Base-by-base conservation (phyloP, 1,140 invertebrate genomes). In the Battus philenor region DNA sequence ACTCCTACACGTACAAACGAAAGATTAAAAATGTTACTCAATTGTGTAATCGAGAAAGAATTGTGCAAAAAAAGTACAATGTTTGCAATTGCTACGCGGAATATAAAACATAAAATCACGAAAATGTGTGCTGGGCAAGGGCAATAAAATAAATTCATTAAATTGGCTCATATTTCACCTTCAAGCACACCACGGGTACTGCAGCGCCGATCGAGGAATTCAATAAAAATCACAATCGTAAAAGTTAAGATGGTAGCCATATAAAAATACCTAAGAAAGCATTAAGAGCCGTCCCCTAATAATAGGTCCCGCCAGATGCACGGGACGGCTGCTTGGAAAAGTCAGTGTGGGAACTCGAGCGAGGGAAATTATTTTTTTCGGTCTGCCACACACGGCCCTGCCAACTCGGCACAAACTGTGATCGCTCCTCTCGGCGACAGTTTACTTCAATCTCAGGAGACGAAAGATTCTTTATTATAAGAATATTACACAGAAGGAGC, bases 141-240 rank as follows among this genome's bases (percentile, higher is more conserved):
- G 66, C 67, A 68, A 78, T 81, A 81, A 79, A 81, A 81, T 78
- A 82, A 76, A 80, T 80, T 66, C 36, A 29, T 64, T 59, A 60
- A 74, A 82, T 68, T 73, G 67, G 69, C 50, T 71, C 71, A 61
- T 81, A 81, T 77, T 77, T 81, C 67, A 77, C 65, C 67, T 79
- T 76, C 75, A 75, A 62, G 54, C 68, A 63, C 60, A 63, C 61
- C 57, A 49, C 55, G 54, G 36, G 53, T 48, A 59, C 55, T 44
- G 44, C 54, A 60, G 52, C 41, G 46, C 59, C 50, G 54, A 63
- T 55, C 55, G 50, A 52, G 56, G 64, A 76, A 73, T 79, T 79
- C 77, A 79, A 85, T 85, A 82, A 82, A 84, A 81, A 78, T 81
- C 75, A 78, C 68, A 76, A 74, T 81, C 77, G 74, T 82, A 82